phyloP scores from a whole-genome alignment of 2,888 invertebrate species.

The Rhyacophila evoluta region DNA sequence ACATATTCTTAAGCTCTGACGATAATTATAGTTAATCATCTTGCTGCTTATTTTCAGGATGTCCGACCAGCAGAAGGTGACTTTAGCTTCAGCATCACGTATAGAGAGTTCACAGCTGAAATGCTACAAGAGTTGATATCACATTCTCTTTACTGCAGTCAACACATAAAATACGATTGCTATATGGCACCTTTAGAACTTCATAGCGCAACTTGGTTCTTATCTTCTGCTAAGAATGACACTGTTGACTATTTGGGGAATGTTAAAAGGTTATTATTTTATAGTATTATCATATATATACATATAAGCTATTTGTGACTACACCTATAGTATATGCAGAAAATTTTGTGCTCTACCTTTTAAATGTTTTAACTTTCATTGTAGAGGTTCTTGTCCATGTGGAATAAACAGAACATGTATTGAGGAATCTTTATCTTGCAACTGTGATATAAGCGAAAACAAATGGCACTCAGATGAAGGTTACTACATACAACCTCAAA shows the following conservation, averaged over 20 bases:
- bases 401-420: constrained; percentile 86
- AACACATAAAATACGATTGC: constrained; percentile 91
- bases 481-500: constrained; percentile 81
- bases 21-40: too few relatives aligned
- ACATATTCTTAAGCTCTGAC: too few relatives aligned
- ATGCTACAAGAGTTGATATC: constrained; percentile 93
- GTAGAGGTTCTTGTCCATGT: constrained; percentile 79
- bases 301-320: too few relatives aligned
- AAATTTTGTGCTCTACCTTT: too few relatives aligned
- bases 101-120: constrained; percentile 89
- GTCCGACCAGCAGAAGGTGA: constrained; percentile 85
- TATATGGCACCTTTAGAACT: constrained; percentile 88
- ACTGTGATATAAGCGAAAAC: constrained; percentile 89
- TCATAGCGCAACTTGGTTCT: constrained; percentile 91
- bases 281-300: too few relatives aligned
- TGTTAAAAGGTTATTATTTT: constrained; percentile 83
- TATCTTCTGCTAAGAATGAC: constrained; percentile 81
- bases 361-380: too few relatives aligned
- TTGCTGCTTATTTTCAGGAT: constrained; percentile 71
- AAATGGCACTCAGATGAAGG: constrained; percentile 94
- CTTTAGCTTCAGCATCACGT: constrained; percentile 87
- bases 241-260: constrained; percentile 88
- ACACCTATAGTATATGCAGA: too few relatives aligned
- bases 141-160: constrained; percentile 89
- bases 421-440: constrained; percentile 85